Evolutionary conservation across 1,140 invertebrate species (phyloP).

Genomic region (Centruroides vittatus): DNA sequence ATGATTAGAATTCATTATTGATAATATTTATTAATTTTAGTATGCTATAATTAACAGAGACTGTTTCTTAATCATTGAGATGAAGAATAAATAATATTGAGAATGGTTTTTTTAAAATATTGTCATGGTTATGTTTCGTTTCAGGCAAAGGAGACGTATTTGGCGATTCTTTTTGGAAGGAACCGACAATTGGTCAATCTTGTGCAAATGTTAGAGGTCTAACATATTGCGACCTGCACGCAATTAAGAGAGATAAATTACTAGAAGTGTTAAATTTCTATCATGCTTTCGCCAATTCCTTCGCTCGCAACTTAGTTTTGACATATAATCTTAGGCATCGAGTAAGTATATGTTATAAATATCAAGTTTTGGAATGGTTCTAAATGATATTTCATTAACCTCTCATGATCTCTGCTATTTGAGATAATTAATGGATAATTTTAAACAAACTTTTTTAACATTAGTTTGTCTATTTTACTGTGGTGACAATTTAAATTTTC

Average conservation of each 20-base stretch:
- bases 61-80: too few relatives aligned
- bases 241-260: slow-evolving; percentile 89
- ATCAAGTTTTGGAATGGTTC: too few relatives aligned
- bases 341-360: slow-evolving; percentile 36
- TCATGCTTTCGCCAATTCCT: slow-evolving; percentile 98
- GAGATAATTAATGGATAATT: too few relatives aligned
- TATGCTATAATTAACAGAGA: too few relatives aligned
- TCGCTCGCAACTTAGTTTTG: slow-evolving; percentile 90
- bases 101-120: neutral
- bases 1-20: too few relatives aligned
- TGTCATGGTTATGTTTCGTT: neutral
- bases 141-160: slow-evolving; percentile 93
- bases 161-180: slow-evolving; percentile 99
- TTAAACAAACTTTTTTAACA: too few relatives aligned
- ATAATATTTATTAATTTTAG: too few relatives aligned
- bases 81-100: neutral
- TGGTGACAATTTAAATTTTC: too few relatives aligned
- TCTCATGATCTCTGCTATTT: too few relatives aligned
- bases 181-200: slow-evolving; percentile 87
- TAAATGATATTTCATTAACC: too few relatives aligned
- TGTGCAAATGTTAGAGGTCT: slow-evolving; percentile 96
- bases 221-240: slow-evolving; percentile 98
- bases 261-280: slow-evolving; percentile 98
- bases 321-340: slow-evolving; percentile 97
- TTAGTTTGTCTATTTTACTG: too few relatives aligned